Conservation (phyloP, 2,113 vertebrate species). For the Toxotes jaculatrix region DNA sequence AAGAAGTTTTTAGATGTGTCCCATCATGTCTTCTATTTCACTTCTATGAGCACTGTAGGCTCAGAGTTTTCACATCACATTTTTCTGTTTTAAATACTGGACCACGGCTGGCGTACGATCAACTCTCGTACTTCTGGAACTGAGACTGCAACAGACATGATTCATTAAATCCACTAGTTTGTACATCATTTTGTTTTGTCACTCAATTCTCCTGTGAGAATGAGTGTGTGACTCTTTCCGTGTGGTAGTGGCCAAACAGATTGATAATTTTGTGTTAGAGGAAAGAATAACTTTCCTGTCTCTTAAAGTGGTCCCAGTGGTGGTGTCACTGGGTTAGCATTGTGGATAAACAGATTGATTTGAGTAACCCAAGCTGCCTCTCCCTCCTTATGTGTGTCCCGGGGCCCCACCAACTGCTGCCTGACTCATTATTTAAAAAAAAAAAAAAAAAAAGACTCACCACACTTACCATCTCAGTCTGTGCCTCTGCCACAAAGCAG, state of each 20-base stretch:
- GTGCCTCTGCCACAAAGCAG: slow-evolving; percentile 43
- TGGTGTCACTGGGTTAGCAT: slow-evolving; percentile 50
- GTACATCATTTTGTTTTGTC: slow-evolving; percentile 2
- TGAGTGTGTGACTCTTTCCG: not conserved
- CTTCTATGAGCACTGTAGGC: too few relatives aligned
- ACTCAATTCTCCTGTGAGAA: not conserved
- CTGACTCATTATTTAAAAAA: slow-evolving; percentile 73
- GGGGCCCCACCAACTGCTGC: slow-evolving; percentile 71
- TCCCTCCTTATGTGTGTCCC: slow-evolving; percentile 53
- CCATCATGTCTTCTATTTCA: too few relatives aligned
- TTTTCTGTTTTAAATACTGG: too few relatives aligned
- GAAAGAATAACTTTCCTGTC: slow-evolving; percentile 43
- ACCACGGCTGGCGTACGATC: too few relatives aligned
- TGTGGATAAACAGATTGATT: slow-evolving; percentile 70
- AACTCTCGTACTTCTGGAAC: not conserved
- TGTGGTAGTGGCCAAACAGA: slow-evolving; percentile 2
- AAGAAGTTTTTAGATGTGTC: too few relatives aligned
- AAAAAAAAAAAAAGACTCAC: slow-evolving; percentile 42
- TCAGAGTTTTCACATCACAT: too few relatives aligned
- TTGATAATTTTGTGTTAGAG: slow-evolving; percentile 27
- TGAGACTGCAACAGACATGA: slow-evolving; percentile 4
- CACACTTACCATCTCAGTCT: slow-evolving; percentile 46
- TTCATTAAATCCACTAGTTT: not conserved
- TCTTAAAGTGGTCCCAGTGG: slow-evolving; percentile 31
- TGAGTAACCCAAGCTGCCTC: slow-evolving; percentile 63